These are phyloP conservation scores for Mizuhopecten yessoensis DNA, from an alignment of 1,140 invertebrate genomes.

Conservation along the genomic window DNA sequence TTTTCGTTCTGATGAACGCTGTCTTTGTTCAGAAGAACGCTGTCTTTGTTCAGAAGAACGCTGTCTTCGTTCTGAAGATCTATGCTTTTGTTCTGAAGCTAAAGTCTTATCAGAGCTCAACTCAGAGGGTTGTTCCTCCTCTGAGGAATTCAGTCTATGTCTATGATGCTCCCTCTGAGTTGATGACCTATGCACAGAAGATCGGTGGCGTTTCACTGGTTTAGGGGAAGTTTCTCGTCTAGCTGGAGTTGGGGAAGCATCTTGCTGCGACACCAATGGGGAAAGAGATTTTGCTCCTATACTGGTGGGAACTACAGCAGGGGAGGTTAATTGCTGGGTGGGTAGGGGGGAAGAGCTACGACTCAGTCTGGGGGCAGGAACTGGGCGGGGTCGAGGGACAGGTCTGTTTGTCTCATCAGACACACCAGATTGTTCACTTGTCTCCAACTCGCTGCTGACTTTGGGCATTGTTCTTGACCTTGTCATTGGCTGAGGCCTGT, in stretches of 20 bases:
- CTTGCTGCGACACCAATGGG: background rate
- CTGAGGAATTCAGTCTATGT: constrained; percentile 10
- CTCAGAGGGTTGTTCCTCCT: background rate
- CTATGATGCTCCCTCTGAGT: background rate
- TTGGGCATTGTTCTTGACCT: constrained; percentile 25
- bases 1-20: background rate
- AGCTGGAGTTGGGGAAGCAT: background rate
- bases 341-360: background rate
- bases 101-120: background rate
- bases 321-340: background rate
- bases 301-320: background rate
- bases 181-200: constrained; percentile 12
- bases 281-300: background rate
- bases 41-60: background rate
- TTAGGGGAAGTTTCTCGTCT: constrained; percentile 18
- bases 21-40: background rate
- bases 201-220: background rate
- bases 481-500: background rate
- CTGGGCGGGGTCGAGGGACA: constrained; percentile 9
- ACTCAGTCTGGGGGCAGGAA: background rate
- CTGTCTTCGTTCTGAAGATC: background rate
- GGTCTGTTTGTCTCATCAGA: background rate
- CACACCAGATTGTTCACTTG: background rate
- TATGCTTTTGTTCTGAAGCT: background rate
- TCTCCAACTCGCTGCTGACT: background rate